Evolutionary conservation across 2,888 invertebrate species (phyloP).

Genomic region (Herminia tarsipennalis): DNA sequence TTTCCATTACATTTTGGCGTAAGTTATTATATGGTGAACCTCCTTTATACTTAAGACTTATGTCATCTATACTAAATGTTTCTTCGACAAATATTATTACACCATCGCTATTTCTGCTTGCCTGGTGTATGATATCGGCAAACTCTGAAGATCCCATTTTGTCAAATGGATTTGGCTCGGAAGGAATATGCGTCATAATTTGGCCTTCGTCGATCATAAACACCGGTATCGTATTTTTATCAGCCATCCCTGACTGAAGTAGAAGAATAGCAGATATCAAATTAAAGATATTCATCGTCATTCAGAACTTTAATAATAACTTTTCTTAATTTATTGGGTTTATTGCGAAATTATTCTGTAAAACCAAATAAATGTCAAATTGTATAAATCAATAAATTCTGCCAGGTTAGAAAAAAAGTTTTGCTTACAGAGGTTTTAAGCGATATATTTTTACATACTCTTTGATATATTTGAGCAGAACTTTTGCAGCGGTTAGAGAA

Average conservation of each 20-base stretch:
- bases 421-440: no score
- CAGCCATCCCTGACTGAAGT: constrained; percentile 21
- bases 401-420: no score
- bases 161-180: constrained; percentile 57
- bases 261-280: constrained; percentile 6
- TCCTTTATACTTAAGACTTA: constrained; percentile 51
- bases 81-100: constrained; percentile 67
- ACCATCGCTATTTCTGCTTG: constrained; percentile 43
- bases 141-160: constrained; percentile 49
- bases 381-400: no score
- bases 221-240: constrained; percentile 54
- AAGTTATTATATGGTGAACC: constrained; percentile 61
- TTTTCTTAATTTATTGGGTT: no score
- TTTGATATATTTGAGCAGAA: no score
- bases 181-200: constrained; percentile 36
- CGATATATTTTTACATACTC: no score
- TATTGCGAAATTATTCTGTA: neutral
- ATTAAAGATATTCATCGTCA: neutral
- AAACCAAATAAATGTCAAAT: no score
- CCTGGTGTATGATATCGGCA: constrained; percentile 48
- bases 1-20: constrained; percentile 39
- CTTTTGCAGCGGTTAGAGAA: no score
- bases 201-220: constrained; percentile 58
- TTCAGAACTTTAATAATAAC: no score
- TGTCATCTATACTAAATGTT: constrained; percentile 60